Base-by-base conservation (phyloP, 2,888 invertebrate genomes). In the Melanostoma scalare region DNA sequence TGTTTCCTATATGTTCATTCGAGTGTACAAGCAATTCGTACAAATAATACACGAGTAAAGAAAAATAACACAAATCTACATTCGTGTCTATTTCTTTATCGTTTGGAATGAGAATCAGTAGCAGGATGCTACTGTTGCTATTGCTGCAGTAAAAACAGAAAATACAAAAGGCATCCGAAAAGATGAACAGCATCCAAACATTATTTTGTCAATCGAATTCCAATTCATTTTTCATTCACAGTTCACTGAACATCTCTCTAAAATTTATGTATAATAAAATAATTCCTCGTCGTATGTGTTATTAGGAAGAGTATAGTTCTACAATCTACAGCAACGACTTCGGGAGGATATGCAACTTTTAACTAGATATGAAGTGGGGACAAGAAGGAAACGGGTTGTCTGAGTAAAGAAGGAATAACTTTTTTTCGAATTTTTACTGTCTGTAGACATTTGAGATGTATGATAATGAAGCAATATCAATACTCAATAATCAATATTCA, bases 161-260 rank as follows among this genome's bases (percentile, higher is more conserved):
- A 48, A 40, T 58, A 55, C 48, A 31, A 46, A 48, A 20, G 33
- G 67, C 56, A 63, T 60, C 44, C 55, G 60, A 80, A 20, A 20
- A 85, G 80, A 85, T 76, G 81, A 85, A 75, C 81, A 85, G 79
- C 74, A 82, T 76, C 79, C 61, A 75, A 85, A 86, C 86, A 86
- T 87, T 89, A 88, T 89, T 88, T 88, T 89, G 89, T 89, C 89
- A 90, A 87, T 89, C 88, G 89, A 88, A 86, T 87, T 89, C 87
- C 89, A 89, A 89, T 90, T 89, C 89, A 90, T 90, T 89, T 90
- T 89, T 90, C 89, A 89, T 89, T 89, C 87, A 89, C 89, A 88
- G 88, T 87, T 89, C 88, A 88, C 85, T 89, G 88, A 86, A 79
- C 87, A 86, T 86, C 86, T 86, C 20, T 20, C 86, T 86, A 85